Evolutionary conservation across 2,113 vertebrate species (phyloP).

Genomic region (Phyllostomus hastatus): DNA sequence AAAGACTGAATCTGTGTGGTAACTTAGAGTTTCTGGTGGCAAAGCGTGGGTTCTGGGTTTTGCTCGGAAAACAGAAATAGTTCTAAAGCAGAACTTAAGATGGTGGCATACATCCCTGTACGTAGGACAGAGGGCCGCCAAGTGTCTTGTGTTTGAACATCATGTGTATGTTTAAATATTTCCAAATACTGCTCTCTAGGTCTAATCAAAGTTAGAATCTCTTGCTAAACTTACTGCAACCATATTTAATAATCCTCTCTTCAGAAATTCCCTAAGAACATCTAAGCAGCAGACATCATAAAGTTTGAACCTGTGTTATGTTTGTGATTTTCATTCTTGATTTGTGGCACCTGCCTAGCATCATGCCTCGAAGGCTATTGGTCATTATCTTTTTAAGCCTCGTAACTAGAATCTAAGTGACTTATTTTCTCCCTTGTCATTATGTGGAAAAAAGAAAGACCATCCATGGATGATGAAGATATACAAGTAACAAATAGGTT

Average conservation of each 20-base stretch:
- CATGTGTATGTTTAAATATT: background rate
- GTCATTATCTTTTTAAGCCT: background rate
- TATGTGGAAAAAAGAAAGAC: background rate
- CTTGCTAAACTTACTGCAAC: conserved; percentile 57
- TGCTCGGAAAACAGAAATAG: background rate
- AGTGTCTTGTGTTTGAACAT: background rate
- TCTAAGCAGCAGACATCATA: conserved; percentile 45
- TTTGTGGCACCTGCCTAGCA: conserved; percentile 20
- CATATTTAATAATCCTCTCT: conserved; percentile 62
- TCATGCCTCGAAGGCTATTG: background rate
- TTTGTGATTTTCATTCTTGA: conserved; percentile 53
- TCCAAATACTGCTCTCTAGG: background rate
- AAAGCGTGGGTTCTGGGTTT: conserved; percentile 15
- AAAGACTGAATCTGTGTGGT: background rate
- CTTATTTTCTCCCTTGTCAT: background rate
- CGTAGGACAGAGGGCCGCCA: background rate
- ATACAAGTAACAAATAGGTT: background rate
- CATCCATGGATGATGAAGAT: background rate
- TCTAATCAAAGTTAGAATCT: conserved; percentile 25
- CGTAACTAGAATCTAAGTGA: conserved; percentile 2
- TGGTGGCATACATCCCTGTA: background rate
- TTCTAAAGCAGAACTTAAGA: background rate
- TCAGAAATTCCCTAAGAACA: conserved; percentile 36
- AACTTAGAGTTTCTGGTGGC: background rate
- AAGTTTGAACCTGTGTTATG: conserved; percentile 23